Base-by-base conservation (phyloP, 2,797 vertebrate genomes). In the Halcyon chelicuti region DNA sequence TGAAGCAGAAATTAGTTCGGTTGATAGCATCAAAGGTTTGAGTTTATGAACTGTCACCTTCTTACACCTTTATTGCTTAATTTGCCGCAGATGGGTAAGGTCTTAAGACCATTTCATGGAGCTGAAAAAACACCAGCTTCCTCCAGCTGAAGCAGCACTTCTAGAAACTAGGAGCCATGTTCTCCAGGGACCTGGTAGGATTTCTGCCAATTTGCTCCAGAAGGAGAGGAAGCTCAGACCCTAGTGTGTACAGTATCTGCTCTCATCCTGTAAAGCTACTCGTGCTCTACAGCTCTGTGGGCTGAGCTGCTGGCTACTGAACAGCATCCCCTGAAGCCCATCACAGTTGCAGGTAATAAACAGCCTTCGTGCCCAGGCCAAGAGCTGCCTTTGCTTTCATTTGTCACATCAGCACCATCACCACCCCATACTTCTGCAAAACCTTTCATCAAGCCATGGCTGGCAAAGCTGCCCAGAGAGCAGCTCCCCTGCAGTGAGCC, bases 361-460 rank as follows among this genome's bases (percentile, higher is more conserved):
- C 7, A 76, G 12, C 15, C 78, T 8, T 42, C 70, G 20, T 44
- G 44, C 57, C 29, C 46, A 66, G 61, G 26, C 29, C 29, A 46
- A 21, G 40, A 79, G 37, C 9, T 40, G 55, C 0, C 49, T 92
- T 80, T 65, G 33, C 35, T 88, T 77, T 55, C n/a, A 14, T 88
- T 90, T 91, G 13, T 63, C 39, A 49, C 15, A 2, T 18, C 35
- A 74, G 55, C 68, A 74, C 25, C 55, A 57, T 2, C 4, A 1
- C 3, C 1, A 29, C 2, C 23, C 60, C 4, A 15, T 3, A 15
- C 26, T 72, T 73, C 58, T 76, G 76, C 80, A 60, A 83, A 88
- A 20, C 57, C 28, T 63, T 57, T 57, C 47, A n/a, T 8, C 31
- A 23, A 19, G 49, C 52, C 0, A 0, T 39, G 42, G 20, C 29